Percentiles rank a stretch among this genome's conserved stretches.
These are phyloP conservation scores for Drosophila parabipectinata DNA, from an alignment of 1,140 invertebrate genomes.

Conservation along the genomic window DNA sequence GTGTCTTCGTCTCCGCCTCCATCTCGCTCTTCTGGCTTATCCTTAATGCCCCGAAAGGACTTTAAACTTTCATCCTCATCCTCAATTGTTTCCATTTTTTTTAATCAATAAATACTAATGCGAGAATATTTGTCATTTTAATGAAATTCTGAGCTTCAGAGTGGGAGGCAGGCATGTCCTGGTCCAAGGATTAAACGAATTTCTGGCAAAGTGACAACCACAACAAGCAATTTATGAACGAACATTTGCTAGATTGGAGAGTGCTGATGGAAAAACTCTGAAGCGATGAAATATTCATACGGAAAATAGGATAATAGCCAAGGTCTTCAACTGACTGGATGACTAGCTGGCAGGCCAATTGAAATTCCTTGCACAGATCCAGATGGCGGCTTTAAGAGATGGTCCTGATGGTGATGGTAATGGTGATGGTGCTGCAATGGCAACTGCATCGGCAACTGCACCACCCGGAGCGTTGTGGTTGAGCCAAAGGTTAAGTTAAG, in stretches of 20 bases:
- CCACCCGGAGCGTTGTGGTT: constrained; percentile 23
- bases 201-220: not conserved
- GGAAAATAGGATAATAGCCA: not conserved
- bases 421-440: not conserved
- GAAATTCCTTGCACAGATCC: constrained; percentile 3
- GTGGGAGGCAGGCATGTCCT: no score
- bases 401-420: not conserved
- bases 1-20: constrained; percentile 11
- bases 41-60: not conserved
- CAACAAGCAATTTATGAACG: not conserved
- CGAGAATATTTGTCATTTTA: not conserved
- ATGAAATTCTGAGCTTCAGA: not conserved
- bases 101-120: not conserved
- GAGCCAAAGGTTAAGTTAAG: constrained; percentile 58
- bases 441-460: not conserved
- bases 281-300: not conserved
- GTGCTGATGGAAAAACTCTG: not conserved
- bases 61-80: not conserved
- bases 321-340: not conserved
- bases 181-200: not conserved
- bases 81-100: not conserved
- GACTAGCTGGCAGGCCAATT: not conserved
- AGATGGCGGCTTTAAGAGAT: not conserved
- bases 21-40: not conserved
- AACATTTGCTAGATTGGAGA: not conserved